These are phyloP conservation scores for Strongylocentrotus purpuratus DNA, from an alignment of 35 echinoderm and acorn worm genomes.

Conservation along the genomic window DNA sequence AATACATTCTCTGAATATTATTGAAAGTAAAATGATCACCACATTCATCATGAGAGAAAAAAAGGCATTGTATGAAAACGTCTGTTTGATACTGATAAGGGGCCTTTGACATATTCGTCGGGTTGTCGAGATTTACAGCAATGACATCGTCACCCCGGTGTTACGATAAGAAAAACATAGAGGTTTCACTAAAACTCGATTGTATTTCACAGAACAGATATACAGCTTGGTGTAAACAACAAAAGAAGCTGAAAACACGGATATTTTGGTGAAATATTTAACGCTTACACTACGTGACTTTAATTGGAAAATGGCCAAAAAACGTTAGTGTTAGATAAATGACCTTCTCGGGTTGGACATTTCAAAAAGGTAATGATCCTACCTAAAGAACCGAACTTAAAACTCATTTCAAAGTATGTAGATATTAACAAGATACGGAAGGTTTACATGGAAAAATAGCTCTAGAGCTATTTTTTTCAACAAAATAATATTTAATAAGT, in stretches of 20 bases:
- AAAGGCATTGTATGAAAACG: not conserved
- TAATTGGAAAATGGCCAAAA: not conserved
- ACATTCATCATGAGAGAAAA: not conserved
- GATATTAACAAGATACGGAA: not conserved
- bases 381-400: not conserved
- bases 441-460: too few relatives aligned
- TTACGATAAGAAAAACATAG: not conserved
- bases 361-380: not conserved
- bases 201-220: not conserved
- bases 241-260: not conserved
- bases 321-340: not conserved
- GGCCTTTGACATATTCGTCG: not conserved
- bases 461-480: too few relatives aligned
- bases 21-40: not conserved
- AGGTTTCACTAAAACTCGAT: not conserved
- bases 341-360: not conserved
- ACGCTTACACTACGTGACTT: not conserved
- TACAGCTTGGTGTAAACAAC: not conserved
- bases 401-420: too few relatives aligned
- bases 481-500: too few relatives aligned
- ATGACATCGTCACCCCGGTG: constrained; percentile 10
- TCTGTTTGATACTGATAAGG: not conserved
- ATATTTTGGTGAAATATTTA: not conserved
- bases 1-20: not conserved
- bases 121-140: not conserved